Evolutionary conservation across 2,113 vertebrate genomes (phyloP), one percentile per base, ranked within the genome.

Genomic region (Phocoena phocoena): DNA sequence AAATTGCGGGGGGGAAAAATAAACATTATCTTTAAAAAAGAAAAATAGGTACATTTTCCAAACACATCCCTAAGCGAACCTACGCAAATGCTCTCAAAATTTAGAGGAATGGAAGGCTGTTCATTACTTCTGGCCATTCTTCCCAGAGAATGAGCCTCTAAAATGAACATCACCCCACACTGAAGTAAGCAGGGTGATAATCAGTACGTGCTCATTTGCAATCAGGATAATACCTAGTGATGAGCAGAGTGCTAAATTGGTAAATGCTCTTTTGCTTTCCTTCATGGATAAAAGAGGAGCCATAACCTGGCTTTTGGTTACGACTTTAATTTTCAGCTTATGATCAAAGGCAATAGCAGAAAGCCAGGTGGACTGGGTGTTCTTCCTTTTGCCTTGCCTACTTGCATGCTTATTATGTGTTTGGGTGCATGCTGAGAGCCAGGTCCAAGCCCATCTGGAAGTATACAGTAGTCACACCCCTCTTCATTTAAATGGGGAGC

Each of bases 171-270:
- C 26, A 50, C 26, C 41, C 20, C 3, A 4, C 25, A 71, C 87
- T 55, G 70, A 60, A 83, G 38, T 60, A 81, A 89, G 89, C 86
- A 92, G 33, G 82, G 77, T n/a, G 63, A 17, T 92, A 41, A 96
- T 93, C 92, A 90, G 93, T 96, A 93, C 36, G 38, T 80, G 86
- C 60, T 95, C 92, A 44, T 95, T 97, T 96, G 89, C 73, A 80
- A 93, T 93, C 92, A 60, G 26, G 73, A 84, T 91, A 96, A 89
- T 74, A 47, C 82, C 41, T 20, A 60, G 79, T 50, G 63, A 86
- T 50, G 63, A 86, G 33, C 44, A 8, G 93, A 81, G 71, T 84
- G 55, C 89, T 88, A 87, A 92, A 36, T 67, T 97, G 86, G 50
- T 81, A 71, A 92, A 95, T 81, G 92, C 44, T 81, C 58, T 92